phyloP scores from a whole-genome alignment of 2,888 invertebrate genomes.

The Cataglyphis rosenhaueri region DNA sequence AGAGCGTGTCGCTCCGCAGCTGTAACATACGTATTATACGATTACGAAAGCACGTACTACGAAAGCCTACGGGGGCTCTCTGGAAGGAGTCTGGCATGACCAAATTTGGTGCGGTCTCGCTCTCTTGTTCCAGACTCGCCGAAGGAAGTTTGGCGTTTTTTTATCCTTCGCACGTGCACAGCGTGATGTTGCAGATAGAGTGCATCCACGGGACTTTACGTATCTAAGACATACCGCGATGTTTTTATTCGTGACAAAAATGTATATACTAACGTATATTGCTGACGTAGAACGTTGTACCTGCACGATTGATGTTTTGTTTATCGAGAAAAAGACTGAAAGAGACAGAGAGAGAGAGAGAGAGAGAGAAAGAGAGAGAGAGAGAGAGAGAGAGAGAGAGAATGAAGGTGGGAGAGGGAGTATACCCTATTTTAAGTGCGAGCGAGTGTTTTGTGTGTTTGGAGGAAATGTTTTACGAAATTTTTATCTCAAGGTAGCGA shows the following conservation, averaged over 20 bases:
- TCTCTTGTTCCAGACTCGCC: constrained; percentile 57
- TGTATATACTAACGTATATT: neutral
- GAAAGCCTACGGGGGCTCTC: constrained; percentile 73
- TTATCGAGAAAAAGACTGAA: neutral
- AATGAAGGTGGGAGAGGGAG: neutral
- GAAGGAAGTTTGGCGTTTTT: constrained; percentile 57
- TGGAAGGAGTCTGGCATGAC: constrained; percentile 80
- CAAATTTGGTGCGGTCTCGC: constrained; percentile 77
- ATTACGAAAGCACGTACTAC: constrained; percentile 72
- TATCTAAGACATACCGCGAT: neutral
- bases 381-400: neutral
- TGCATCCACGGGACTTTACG: constrained; percentile 1
- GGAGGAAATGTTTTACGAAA: neutral
- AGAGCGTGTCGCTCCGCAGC: constrained; percentile 11
- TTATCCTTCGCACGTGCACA: constrained; percentile 11
- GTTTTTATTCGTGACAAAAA: constrained; percentile 5
- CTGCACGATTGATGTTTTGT: neutral
- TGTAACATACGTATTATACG: constrained; percentile 60
- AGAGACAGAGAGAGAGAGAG: neutral
- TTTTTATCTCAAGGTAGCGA: neutral
- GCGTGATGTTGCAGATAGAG: neutral
- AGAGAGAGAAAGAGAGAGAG: neutral
- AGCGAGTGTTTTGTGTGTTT: neutral
- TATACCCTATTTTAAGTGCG: neutral
- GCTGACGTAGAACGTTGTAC: constrained; percentile 5